Percentiles rank a stretch among this genome's conserved stretches.
phyloP scores from a whole-genome alignment of 2,888 invertebrate genomes.

The Mechanitis mazaeus region DNA sequence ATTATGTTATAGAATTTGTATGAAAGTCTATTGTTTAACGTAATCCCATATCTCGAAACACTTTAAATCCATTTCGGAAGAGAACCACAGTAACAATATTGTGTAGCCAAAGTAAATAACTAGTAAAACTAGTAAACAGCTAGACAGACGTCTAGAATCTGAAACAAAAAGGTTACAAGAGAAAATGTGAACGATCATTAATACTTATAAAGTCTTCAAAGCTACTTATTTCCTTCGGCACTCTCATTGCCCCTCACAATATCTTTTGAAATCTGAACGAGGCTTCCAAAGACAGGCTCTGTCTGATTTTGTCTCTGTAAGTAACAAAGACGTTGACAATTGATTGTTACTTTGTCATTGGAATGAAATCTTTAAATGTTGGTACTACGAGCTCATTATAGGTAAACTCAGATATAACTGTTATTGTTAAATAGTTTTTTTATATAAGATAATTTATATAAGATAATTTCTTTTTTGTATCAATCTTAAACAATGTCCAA shows the following conservation, averaged over 20 bases:
- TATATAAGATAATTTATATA: background rate
- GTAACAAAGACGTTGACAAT: slow-evolving; percentile 31
- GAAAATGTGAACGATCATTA: slow-evolving; percentile 7
- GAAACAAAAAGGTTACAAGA: slow-evolving; percentile 8
- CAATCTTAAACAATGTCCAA: no score
- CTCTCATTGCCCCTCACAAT: slow-evolving; percentile 20
- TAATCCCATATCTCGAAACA: no score
- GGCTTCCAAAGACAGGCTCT: slow-evolving; percentile 31
- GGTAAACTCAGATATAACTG: background rate
- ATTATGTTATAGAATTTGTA: no score
- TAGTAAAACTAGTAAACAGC: background rate
- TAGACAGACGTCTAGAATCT: background rate
- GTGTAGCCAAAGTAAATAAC: no score
- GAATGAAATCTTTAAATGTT: background rate
- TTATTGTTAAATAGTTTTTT: background rate
- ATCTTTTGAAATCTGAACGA: slow-evolving; percentile 44
- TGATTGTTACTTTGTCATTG: slow-evolving; percentile 3
- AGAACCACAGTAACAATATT: no score
- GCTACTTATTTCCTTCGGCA: slow-evolving; percentile 9
- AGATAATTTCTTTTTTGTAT: no score
- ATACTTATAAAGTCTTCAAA: slow-evolving; percentile 12
- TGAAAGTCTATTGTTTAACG: no score
- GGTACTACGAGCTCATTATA: background rate
- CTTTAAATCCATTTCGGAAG: no score
- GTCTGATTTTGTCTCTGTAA: slow-evolving; percentile 40